phyloP scores from a whole-genome alignment of 2,797 vertebrate species.

The Micrastur ruficollis region DNA sequence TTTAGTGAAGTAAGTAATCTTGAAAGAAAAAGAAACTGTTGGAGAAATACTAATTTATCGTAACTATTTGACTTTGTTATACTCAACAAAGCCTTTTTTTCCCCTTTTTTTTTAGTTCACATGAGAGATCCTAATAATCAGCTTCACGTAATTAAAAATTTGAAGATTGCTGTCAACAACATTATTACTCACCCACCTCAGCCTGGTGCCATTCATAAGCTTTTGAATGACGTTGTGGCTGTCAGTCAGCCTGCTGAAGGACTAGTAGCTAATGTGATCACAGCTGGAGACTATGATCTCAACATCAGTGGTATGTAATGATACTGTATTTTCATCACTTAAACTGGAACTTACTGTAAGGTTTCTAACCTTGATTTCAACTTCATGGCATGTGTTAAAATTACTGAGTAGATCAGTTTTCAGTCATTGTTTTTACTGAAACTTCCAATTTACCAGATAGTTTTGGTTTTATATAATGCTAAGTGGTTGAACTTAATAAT shows the following conservation, averaged over 20 bases:
- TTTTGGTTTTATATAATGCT: background rate
- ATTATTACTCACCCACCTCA: conserved; percentile 82
- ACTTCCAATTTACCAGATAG: background rate
- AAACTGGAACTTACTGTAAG: background rate
- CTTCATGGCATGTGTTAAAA: background rate
- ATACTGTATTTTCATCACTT: background rate
- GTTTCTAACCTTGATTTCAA: background rate
- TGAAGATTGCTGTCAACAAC: conserved; percentile 91
- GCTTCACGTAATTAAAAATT: conserved; percentile 91
- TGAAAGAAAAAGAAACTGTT: background rate
- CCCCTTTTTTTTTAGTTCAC: conserved; percentile 80
- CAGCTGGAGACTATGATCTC: conserved; percentile 93
- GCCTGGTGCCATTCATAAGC: conserved; percentile 74
- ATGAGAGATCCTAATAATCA: conserved; percentile 97
- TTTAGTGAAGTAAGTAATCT: background rate
- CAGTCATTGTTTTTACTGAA: background rate
- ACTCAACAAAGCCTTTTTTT: background rate
- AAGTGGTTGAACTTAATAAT: background rate
- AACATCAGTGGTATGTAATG: conserved; percentile 89
- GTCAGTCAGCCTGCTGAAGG: conserved; percentile 91
- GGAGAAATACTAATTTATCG: background rate
- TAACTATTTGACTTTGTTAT: background rate
- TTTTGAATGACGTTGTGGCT: conserved; percentile 89
- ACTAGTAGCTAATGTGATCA: conserved; percentile 84
- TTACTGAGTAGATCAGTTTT: background rate